These are phyloP conservation scores for Leptinotarsa rubiginosa DNA, from an alignment of 2,888 invertebrate species.

Conservation along the genomic window DNA sequence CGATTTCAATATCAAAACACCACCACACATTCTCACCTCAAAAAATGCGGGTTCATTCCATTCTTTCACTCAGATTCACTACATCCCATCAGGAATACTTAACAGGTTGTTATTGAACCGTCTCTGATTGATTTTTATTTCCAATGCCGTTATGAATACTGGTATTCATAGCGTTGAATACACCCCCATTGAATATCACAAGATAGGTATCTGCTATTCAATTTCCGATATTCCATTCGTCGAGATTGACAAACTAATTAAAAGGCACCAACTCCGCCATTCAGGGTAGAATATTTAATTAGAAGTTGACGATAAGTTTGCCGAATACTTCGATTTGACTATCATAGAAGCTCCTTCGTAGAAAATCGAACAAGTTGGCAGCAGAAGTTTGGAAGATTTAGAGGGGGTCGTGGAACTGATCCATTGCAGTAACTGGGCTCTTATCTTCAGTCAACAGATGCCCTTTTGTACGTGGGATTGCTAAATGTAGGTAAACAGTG, in stretches of 20 bases:
- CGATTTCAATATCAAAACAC: neutral
- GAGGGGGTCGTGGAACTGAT: neutral
- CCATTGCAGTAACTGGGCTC: neutral
- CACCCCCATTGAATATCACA: neutral
- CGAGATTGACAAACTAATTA: constrained; percentile 19
- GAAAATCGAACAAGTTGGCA: neutral
- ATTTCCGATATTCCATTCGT: constrained; percentile 3
- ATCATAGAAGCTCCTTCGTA: neutral
- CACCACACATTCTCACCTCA: neutral
- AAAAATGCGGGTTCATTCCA: neutral
- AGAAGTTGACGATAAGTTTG: constrained; percentile 15
- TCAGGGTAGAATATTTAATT: constrained; percentile 22
- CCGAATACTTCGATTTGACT: neutral
- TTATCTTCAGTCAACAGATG: constrained; percentile 9
- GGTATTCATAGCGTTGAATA: constrained; percentile 8
- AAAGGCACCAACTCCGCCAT: constrained; percentile 19
- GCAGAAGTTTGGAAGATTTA: neutral
- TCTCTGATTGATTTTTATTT: constrained; percentile 1
- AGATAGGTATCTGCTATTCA: constrained; percentile 15
- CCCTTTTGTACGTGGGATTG: constrained; percentile 5
- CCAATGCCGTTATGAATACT: constrained; percentile 4
- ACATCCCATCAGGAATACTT: neutral
- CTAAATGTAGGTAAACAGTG: neutral
- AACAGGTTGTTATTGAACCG: constrained; percentile 16
- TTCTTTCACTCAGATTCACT: neutral